These are phyloP conservation scores for Anguilla marmorata DNA, from an alignment of 2,797 vertebrate species.

Conservation along the genomic window DNA sequence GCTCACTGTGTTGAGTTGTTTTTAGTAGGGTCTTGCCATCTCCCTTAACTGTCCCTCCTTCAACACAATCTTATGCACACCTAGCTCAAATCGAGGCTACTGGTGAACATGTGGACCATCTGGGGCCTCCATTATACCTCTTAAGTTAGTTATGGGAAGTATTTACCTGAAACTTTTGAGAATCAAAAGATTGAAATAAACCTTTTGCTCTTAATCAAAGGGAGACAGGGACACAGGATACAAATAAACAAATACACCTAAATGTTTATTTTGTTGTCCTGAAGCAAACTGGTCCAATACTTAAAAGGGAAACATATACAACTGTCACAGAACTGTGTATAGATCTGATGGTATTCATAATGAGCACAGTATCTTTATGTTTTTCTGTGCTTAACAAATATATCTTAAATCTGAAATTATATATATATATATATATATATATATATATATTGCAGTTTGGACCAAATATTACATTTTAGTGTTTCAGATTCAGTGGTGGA, in stretches of 20 bases:
- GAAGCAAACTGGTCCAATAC: too few species aligned
- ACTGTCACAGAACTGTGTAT: too few species aligned
- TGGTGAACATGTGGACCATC: neutral
- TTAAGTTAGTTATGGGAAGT: neutral
- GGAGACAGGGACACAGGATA: neutral
- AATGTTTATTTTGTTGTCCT: too few species aligned
- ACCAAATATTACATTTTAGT: neutral
- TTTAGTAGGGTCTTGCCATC: conserved; percentile 27
- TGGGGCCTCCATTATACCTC: neutral
- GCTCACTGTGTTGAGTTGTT: conserved; percentile 33
- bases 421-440: too few species aligned
- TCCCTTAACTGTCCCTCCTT: neutral
- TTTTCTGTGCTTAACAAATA: too few species aligned
- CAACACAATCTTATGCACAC: neutral
- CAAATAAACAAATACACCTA: too few species aligned
- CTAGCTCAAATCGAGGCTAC: neutral
- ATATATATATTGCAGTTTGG: too few species aligned
- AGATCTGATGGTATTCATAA: too few species aligned
- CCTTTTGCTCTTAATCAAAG: neutral
- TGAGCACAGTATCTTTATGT: too few species aligned
- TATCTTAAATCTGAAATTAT: too few species aligned
- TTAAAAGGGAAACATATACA: too few species aligned
- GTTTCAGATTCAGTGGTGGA: neutral
- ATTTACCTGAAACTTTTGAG: neutral
- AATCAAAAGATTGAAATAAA: neutral